Conservation (phyloP, 2,113 vertebrate species). For the Aspiorhynchus laticeps region DNA sequence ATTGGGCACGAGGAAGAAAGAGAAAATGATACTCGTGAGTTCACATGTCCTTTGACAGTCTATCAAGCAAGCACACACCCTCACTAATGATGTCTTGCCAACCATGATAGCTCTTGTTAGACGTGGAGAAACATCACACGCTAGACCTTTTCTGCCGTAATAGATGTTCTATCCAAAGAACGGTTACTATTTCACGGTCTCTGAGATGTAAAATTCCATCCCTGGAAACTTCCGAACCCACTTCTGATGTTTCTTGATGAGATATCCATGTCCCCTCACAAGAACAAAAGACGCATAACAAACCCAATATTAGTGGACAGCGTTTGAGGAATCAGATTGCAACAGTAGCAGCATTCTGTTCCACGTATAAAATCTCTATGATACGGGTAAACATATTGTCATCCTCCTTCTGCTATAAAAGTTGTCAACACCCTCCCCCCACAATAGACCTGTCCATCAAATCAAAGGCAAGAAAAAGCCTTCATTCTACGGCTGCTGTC, state of each 20-base stretch:
- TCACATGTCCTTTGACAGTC: constrained; percentile 52
- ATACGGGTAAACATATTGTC: constrained; percentile 42
- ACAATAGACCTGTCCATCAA: constrained; percentile 48
- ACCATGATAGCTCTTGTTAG: constrained; percentile 39
- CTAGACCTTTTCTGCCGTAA: constrained; percentile 37
- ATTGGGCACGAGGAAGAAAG: constrained; percentile 24
- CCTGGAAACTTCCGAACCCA: constrained; percentile 5
- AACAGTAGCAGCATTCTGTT: neutral
- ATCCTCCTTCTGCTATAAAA: constrained; percentile 12
- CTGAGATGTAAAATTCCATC: constrained; percentile 30
- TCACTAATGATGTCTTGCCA: constrained; percentile 46
- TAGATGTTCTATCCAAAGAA: constrained; percentile 35
- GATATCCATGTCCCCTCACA: constrained; percentile 26
- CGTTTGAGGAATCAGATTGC: neutral
- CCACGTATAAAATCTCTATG: constrained; percentile 11
- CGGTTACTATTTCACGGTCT: constrained; percentile 38
- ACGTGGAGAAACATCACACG: constrained; percentile 35
- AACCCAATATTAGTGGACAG: constrained; percentile 22
- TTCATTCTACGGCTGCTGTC: constrained; percentile 28
- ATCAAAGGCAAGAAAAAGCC: constrained; percentile 26
- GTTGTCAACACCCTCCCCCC: constrained; percentile 5
- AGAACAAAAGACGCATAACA: constrained; percentile 42
- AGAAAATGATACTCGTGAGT: constrained; percentile 44
- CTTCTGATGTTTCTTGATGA: constrained; percentile 29
- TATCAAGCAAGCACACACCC: constrained; percentile 40